phyloP scores from a whole-genome alignment of 92 coral and sea anemone species.

The Zoanthus solanderi region DNA sequence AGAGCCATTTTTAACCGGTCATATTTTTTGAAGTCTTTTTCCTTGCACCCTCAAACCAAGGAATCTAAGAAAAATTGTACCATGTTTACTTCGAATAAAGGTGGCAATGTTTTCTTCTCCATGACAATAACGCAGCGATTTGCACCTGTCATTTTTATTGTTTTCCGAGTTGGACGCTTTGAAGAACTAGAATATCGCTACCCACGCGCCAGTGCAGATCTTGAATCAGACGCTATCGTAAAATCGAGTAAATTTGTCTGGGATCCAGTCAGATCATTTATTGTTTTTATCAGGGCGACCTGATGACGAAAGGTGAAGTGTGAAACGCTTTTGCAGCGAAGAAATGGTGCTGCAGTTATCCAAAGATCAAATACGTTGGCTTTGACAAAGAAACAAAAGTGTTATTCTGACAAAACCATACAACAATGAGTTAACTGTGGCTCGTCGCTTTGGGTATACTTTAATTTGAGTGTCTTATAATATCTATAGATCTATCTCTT shows the following conservation, averaged over 20 bases:
- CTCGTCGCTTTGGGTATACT: not conserved
- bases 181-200: not conserved
- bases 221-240: not conserved
- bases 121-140: slow-evolving; percentile 42
- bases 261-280: not conserved
- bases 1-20: not conserved
- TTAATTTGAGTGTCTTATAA: slow-evolving; percentile 26
- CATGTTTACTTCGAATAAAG: slow-evolving; percentile 36
- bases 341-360: slow-evolving; percentile 1
- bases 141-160: slow-evolving; percentile 41
- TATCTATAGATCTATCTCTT: slow-evolving; percentile 4
- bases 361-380: slow-evolving; percentile 25
- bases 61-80: not conserved
- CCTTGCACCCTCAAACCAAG: not conserved
- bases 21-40: not conserved
- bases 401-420: slow-evolving; percentile 17
- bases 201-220: slow-evolving; percentile 20
- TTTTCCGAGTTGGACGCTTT: slow-evolving; percentile 4
- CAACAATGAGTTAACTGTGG: slow-evolving; percentile 25
- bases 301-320: not conserved
- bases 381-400: slow-evolving; percentile 38
- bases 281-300: not conserved
- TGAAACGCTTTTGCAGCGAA: not conserved
- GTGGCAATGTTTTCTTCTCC: slow-evolving; percentile 62
- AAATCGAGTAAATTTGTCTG: slow-evolving; percentile 17